phyloP scores from a whole-genome alignment of 2,113 vertebrate species.

The Rhinopithecus roxellana region DNA sequence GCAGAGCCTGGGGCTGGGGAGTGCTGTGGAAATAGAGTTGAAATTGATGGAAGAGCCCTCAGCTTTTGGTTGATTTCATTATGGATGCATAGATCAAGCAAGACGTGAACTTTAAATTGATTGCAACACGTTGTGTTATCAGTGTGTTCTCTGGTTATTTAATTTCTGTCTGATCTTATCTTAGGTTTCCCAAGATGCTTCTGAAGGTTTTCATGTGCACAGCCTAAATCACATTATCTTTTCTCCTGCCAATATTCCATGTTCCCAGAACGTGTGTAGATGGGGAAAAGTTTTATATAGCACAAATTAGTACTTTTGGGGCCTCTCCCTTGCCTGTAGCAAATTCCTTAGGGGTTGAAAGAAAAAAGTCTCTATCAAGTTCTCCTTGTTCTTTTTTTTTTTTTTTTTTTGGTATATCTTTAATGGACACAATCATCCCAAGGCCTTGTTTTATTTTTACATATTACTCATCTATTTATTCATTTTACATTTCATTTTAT shows the following conservation, averaged over 20 bases:
- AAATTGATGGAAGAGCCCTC: neutral
- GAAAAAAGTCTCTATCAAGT: slow-evolving; percentile 41
- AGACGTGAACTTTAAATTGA: slow-evolving; percentile 61
- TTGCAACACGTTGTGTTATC: slow-evolving; percentile 64
- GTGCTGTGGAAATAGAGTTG: neutral
- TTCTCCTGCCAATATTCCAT: slow-evolving; percentile 68
- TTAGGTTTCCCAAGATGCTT: slow-evolving; percentile 66
- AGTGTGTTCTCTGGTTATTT: slow-evolving; percentile 54
- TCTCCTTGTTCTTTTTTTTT: slow-evolving; percentile 2
- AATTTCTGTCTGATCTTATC: slow-evolving; percentile 75
- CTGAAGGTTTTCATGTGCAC: slow-evolving; percentile 54
- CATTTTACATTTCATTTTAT: slow-evolving; percentile 44
- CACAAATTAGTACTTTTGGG: neutral
- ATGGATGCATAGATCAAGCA: slow-evolving; percentile 36
- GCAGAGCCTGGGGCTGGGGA: neutral
- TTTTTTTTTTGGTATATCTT: slow-evolving; percentile 9
- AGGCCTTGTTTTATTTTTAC: slow-evolving; percentile 43
- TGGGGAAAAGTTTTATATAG: slow-evolving; percentile 38
- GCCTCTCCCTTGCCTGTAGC: slow-evolving; percentile 69
- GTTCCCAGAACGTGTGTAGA: neutral
- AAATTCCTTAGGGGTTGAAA: slow-evolving; percentile 68
- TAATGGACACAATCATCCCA: neutral
- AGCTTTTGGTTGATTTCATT: slow-evolving; percentile 45
- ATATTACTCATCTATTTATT: slow-evolving; percentile 11
- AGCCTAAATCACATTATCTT: slow-evolving; percentile 48